Evolutionary conservation across 2,797 vertebrate species (phyloP), one percentile per base, ranked within the genome.

Genomic region (Galagoides demidoff): DNA sequence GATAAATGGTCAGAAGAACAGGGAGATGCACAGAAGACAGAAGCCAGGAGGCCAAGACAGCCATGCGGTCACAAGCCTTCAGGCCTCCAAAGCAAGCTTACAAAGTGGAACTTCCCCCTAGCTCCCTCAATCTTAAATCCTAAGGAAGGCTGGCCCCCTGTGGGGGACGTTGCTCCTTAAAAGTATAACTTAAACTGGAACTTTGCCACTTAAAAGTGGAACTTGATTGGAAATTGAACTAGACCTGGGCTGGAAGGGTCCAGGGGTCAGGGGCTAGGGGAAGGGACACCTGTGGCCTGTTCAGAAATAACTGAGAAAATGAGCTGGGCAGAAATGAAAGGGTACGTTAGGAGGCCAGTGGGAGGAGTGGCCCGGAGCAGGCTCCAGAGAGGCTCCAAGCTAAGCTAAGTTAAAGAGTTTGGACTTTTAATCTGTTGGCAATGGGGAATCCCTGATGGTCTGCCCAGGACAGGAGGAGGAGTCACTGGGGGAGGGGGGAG

Each of bases 401-500:
- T 3, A 8, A 70, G 49, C 74, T 89, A 52, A 83, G 81, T 55
- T 64, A 93, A 82, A 96, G 57, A 90, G 90, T 86, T 84, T 89
- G 76, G 86, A 70, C 74, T 96, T 96, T 70, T 74, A 90, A 94
- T 39, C 92, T 93, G 55, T 70, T 82, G 84, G 87, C 73, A 64
- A 27, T 52, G 12, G 55, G 85, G 77, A 96, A 73, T 14, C 71
- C 7, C 3, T 25, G n/a, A 64, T 43, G 23, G 71, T 57, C 68
- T 88, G 19, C 4, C 13, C 3, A 52, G 49, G 34, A 31, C n/a
- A 57, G 66, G 68, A 63, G 5, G 23, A 63, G 55, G 68, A 2
- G 25, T 3, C 5, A 12, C 20, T 5, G 37, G 64, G 55, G 39
- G 68, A 71, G 25, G 11, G 22, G 3, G 3, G 31, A 0, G 16